Evolutionary conservation across 2,797 vertebrate genomes (phyloP).

Genomic region (Hipposideros larvatus): DNA sequence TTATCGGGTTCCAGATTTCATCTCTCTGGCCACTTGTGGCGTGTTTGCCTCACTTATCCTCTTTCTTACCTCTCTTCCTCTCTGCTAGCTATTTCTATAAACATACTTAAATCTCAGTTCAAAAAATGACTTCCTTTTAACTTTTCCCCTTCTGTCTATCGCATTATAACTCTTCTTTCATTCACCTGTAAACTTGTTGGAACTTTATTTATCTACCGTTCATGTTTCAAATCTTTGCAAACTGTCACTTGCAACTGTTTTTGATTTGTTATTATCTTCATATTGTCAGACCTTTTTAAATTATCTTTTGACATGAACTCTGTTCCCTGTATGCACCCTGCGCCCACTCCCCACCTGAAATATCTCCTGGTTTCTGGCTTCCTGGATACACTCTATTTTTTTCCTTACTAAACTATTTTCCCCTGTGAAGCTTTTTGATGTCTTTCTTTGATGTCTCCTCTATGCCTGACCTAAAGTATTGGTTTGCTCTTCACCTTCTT

Average conservation of each 20-base stretch:
- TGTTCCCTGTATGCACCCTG: background rate
- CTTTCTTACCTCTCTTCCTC: background rate
- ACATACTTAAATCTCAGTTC: background rate
- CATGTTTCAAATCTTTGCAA: background rate
- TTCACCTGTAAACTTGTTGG: background rate
- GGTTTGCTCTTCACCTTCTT: constrained; percentile 7
- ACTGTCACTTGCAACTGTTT: background rate
- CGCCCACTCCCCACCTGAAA: no score
- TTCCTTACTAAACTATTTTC: background rate
- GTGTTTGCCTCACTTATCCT: background rate
- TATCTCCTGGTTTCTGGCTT: background rate
- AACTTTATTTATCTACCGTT: background rate
- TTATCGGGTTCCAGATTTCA: background rate
- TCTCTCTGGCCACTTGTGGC: background rate
- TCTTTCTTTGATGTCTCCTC: background rate
- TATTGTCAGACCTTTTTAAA: background rate
- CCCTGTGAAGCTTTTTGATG: background rate
- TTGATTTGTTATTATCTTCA: background rate
- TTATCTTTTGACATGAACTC: background rate
- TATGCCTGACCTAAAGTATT: background rate
- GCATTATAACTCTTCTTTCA: background rate
- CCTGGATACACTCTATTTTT: background rate
- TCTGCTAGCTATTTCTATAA: background rate
- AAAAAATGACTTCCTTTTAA: background rate
- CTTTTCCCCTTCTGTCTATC: background rate